These are phyloP conservation scores for Pleuronectes platessa DNA, from an alignment of 2,113 vertebrate genomes.

Conservation along the genomic window DNA sequence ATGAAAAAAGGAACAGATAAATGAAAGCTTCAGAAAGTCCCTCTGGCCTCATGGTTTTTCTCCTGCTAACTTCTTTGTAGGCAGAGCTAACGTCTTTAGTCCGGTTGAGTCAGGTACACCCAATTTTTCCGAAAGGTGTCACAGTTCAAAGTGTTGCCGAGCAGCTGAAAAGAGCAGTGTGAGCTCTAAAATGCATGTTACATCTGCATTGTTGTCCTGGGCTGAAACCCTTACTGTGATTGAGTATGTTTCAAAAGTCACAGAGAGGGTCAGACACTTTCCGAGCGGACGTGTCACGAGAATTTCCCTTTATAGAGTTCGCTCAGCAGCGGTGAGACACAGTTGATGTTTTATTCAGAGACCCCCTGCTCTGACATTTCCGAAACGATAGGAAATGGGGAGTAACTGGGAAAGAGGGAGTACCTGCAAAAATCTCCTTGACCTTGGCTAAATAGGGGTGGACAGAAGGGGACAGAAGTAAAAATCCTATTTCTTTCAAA, in stretches of 20 bases:
- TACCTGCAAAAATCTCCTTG: constrained; percentile 29
- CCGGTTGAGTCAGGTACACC: background rate
- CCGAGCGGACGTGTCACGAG: constrained; percentile 29
- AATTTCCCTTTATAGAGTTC: constrained; percentile 56
- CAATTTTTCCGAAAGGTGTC: background rate
- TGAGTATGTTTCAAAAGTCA: constrained; percentile 48
- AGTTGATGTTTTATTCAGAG: constrained; percentile 71
- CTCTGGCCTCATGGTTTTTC: too few species aligned
- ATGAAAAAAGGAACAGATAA: too few species aligned
- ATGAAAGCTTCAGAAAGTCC: too few species aligned
- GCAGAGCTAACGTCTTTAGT: background rate
- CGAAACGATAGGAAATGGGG: constrained; percentile 29
- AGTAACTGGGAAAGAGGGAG: constrained; percentile 10
- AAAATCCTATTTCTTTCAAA: constrained; percentile 18
- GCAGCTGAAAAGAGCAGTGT: constrained; percentile 7
- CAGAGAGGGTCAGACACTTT: constrained; percentile 46
- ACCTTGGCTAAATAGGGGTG: constrained; percentile 48
- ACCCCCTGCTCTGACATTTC: constrained; percentile 53
- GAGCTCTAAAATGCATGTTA: constrained; percentile 20
- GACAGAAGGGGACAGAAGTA: constrained; percentile 17
- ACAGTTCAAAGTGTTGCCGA: background rate
- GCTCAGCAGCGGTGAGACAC: constrained; percentile 37
- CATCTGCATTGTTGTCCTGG: constrained; percentile 6
- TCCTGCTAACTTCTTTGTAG: too few species aligned
- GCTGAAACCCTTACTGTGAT: background rate